Conservation (phyloP, 2,888 invertebrate genomes). For the Nomada goodeniana region DNA sequence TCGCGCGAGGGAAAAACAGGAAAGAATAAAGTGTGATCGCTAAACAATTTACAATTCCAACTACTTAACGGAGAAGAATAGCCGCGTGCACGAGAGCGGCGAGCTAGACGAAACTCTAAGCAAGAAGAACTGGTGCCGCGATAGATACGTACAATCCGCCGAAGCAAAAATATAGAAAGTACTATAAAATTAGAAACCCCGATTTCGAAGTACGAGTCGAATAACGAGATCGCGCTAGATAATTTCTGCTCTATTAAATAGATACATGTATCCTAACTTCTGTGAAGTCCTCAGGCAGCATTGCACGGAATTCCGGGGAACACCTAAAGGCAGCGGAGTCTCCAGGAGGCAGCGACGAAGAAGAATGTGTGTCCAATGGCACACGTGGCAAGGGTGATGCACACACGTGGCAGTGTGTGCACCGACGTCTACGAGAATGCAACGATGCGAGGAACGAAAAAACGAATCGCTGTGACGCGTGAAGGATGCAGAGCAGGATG, state of each 20-base stretch:
- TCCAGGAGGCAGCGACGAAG: constrained; percentile 21
- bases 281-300: too few species aligned
- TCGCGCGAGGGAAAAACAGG: constrained; percentile 3
- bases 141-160: too few species aligned
- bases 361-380: constrained; percentile 4
- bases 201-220: too few species aligned
- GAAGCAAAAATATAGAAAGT: too few species aligned
- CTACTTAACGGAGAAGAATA: background rate
- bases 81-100: background rate
- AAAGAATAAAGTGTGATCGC: background rate
- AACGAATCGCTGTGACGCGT: constrained; percentile 26
- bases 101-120: background rate
- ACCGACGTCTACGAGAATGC: constrained; percentile 16
- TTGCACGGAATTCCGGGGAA: background rate
- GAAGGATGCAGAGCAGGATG: constrained; percentile 65
- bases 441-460: constrained; percentile 27
- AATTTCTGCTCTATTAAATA: too few species aligned
- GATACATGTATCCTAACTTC: too few species aligned
- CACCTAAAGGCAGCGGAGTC: background rate
- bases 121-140: too few species aligned
- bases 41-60: background rate
- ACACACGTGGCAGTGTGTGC: constrained; percentile 55
- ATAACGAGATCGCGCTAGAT: too few species aligned
- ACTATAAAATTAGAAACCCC: too few species aligned
- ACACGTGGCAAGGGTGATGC: constrained; percentile 45